Evolutionary conservation across 2,888 invertebrate species (phyloP), one percentile per base, ranked within the genome.

Genomic region (Apeira syringaria): DNA sequence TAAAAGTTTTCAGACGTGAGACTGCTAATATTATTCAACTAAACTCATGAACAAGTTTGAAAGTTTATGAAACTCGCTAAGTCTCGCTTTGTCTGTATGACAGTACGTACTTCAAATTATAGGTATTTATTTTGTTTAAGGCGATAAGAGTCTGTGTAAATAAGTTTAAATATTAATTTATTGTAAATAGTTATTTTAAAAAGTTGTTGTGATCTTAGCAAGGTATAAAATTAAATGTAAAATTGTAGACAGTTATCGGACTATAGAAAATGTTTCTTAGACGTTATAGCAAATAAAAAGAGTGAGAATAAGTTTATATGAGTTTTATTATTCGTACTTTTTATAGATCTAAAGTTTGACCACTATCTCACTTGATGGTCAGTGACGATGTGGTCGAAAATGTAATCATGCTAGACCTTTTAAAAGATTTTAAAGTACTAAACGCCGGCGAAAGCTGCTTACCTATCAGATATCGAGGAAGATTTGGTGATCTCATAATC

Each of bases 171-270:
- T 59, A 55, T 74, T 74, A 79, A 80, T 80, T 81, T 77, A 80
- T 74, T 84, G 82, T 84, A 80, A 77, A 83, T 81, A 84, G 58
- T 59, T 66, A 71, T 68, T 66, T 72, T 68, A 65, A 63, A 73
- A 76, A 56, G 67, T 77, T 70, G 81, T 82, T 81, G 83, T 85
- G 85, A 85, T 85, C 70, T 73, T 83, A 83, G 78, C 68, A 64
- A 68, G 66, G 58, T 71, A 64, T 59, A 58, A 63, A 49, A 39
- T 56, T 59, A 68, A 37, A 71, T 69, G 73, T 69, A 68, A 70
- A 69, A 61, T 49, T 57, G 61, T 68, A 76, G 71, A 54, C 25
- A 40, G 56, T 64, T 67, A 62, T 47, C 53, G 57, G 49, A 71
- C 47, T 65, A 70, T 77, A 58, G 7, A 2, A 7, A 71, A 78